Evolutionary conservation across 2,888 invertebrate genomes (phyloP).

Genomic region (Sialis fuliginosa): DNA sequence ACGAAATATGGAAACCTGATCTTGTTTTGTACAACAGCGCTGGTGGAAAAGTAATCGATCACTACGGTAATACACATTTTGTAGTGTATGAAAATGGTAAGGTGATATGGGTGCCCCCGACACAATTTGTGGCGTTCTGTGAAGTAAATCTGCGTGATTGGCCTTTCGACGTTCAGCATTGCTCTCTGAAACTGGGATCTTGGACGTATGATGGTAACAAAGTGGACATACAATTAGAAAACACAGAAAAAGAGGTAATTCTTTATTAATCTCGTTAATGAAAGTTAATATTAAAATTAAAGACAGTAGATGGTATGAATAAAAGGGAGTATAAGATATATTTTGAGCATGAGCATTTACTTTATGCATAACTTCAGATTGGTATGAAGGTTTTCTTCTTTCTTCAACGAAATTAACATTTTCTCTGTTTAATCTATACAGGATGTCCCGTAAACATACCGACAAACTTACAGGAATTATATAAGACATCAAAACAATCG

Average conservation of each 20-base stretch:
- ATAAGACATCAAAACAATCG: no score
- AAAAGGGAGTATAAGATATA: no score
- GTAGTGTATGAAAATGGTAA: constrained; percentile 30
- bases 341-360: no score
- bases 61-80: constrained; percentile 37
- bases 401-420: no score
- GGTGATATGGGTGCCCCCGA: constrained; percentile 48
- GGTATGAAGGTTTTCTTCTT: no score
- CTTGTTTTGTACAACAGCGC: constrained; percentile 54
- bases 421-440: no score
- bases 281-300: no score
- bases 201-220: constrained; percentile 47
- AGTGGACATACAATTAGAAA: constrained; percentile 26
- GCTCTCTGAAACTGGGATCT: constrained; percentile 50
- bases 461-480: no score
- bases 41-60: constrained; percentile 36
- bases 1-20: constrained; percentile 67
- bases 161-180: constrained; percentile 58
- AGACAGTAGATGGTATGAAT: no score
- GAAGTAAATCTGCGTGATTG: constrained; percentile 48
- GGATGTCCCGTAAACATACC: no score
- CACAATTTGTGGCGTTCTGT: constrained; percentile 45
- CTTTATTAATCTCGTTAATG: no score
- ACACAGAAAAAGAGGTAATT: constrained; percentile 14
- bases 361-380: no score